Evolutionary conservation across 2,113 vertebrate genomes (phyloP).

Genomic region (Seriola quinqueradiata): DNA sequence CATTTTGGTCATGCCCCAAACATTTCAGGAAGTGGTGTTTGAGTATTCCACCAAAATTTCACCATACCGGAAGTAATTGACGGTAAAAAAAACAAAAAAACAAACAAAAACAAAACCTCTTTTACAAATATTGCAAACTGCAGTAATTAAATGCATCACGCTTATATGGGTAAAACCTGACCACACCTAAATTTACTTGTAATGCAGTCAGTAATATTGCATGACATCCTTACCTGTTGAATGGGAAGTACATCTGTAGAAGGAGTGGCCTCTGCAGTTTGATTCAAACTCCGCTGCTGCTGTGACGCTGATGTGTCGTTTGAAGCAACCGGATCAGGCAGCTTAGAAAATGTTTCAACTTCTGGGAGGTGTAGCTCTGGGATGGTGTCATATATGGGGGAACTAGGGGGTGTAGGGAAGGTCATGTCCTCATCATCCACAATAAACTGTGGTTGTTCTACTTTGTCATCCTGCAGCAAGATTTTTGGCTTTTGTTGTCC

Average conservation of each 20-base stretch:
- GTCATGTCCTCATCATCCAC: neutral
- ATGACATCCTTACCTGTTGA: constrained; percentile 29
- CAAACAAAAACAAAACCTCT: no score
- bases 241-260: neutral
- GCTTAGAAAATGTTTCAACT: neutral
- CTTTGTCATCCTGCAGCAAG: neutral
- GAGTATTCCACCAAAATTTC: no score
- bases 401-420: constrained; percentile 52
- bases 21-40: no score
- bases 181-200: no score
- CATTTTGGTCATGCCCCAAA: no score
- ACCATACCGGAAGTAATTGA: no score
- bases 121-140: no score
- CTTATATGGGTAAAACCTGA: no score
- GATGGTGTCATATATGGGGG: constrained; percentile 67
- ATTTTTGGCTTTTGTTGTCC: neutral
- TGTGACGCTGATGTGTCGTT: accelerated
- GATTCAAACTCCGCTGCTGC: neutral
- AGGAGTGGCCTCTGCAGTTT: neutral
- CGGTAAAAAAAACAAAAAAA: no score
- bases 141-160: no score
- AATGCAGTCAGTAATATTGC: neutral
- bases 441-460: neutral
- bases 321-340: neutral
- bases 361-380: constrained; percentile 57